Evolutionary conservation across 2,888 invertebrate genomes (phyloP).

Genomic region (Drosophila pseudotalamancana): DNA sequence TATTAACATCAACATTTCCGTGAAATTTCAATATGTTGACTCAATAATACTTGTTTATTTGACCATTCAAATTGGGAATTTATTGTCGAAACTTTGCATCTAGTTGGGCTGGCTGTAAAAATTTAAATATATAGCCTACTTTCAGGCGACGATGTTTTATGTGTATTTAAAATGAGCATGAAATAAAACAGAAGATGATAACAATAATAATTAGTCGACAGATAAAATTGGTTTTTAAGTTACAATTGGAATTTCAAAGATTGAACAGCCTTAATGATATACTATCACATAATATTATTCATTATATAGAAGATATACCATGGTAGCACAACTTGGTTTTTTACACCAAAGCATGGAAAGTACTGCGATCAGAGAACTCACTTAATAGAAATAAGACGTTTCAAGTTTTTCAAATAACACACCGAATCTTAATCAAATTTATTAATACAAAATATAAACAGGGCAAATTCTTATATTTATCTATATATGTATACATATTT

Average conservation of each 20-base stretch:
- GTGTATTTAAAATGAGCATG: neutral
- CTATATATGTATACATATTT: neutral
- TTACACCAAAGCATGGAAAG: too few species aligned
- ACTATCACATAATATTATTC: too few species aligned
- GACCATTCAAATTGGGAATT: conserved; percentile 25
- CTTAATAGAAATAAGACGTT: too few species aligned
- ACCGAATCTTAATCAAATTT: neutral
- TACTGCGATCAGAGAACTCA: too few species aligned
- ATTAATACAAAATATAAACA: neutral
- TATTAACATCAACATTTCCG: conserved; percentile 24
- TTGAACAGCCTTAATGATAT: too few species aligned
- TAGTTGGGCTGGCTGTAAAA: neutral
- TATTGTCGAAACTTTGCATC: neutral
- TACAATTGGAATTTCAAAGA: too few species aligned
- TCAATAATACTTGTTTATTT: conserved; percentile 25
- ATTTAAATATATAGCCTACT: neutral
- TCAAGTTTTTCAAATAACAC: neutral
- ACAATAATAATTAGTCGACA: too few species aligned
- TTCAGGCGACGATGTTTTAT: neutral
- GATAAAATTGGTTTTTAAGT: too few species aligned
- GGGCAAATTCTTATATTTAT: neutral
- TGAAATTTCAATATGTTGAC: conserved; percentile 27
- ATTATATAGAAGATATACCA: too few species aligned
- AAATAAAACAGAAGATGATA: too few species aligned
- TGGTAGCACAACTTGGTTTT: too few species aligned